These are phyloP conservation scores for Eulemur mongoz DNA, from an alignment of 2,797 vertebrate species.

Conservation along the genomic window DNA sequence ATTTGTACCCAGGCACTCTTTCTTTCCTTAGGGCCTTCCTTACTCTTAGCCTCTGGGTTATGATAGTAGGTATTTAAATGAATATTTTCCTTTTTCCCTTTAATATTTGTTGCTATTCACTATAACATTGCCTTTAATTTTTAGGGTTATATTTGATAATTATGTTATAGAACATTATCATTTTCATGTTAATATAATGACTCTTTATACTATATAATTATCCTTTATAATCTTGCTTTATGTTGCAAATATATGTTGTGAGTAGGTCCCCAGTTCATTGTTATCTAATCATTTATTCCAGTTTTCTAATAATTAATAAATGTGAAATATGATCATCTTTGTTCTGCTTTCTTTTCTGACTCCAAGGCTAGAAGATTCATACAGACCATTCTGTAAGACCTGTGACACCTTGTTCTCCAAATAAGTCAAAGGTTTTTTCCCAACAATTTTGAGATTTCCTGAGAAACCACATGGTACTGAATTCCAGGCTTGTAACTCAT, in stretches of 20 bases:
- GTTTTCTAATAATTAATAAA: neutral
- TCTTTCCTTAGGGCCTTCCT: neutral
- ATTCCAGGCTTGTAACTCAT: neutral
- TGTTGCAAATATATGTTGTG: neutral
- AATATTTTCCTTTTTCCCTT: neutral
- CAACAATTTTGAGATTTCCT: constrained; percentile 28
- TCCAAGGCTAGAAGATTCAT: neutral
- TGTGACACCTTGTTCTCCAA: neutral
- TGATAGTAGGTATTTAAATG: neutral
- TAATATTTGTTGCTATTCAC: constrained; percentile 14
- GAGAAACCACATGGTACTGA: neutral
- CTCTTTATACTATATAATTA: neutral
- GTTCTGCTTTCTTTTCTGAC: neutral
- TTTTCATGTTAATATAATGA: constrained; percentile 15
- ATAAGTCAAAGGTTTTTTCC: neutral
- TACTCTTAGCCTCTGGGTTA: neutral
- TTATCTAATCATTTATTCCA: neutral
- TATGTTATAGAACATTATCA: neutral
- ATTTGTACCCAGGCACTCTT: neutral
- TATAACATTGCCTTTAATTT: neutral
- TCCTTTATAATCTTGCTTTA: constrained; percentile 4
- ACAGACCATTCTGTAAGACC: neutral
- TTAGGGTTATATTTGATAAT: neutral
- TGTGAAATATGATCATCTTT: neutral
- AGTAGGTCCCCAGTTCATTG: neutral